Base-by-base conservation (phyloP, 2,888 invertebrate species). In the Troides helena region DNA sequence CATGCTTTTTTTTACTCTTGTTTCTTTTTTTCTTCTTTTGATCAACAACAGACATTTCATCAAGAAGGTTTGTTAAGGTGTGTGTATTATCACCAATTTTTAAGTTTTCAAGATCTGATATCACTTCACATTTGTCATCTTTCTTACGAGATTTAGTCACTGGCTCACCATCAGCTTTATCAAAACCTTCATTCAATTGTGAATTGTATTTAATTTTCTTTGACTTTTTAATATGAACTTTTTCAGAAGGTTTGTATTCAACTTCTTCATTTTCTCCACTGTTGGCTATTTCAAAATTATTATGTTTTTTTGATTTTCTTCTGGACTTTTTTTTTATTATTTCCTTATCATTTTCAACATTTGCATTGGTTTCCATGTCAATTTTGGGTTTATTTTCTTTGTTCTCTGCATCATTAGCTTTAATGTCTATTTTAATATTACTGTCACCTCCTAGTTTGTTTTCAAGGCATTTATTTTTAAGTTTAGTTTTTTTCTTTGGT, bases 1-100 rank as follows among this genome's bases (percentile, higher is more conserved):
- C 79, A 71, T 82, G 85, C 43, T 83, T 86, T 5, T 75, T 72
- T 70, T 81, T 84, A 23, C 79, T 77, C 73, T 74, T 85, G 1
- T 80, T 75, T 70, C 83, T 86, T 73, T 86, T 87, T 58, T 79
- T 80, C 68, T 86, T 87, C 17, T 80, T 79, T 73, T 86, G 90
- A 64, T 88, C 89, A 57, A 82, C 84, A n/a, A 91, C 89, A 2
- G 80, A 78, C 90, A 92, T 90, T 77, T 89, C 88, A 67, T 90
- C 89, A 12, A 92, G 77, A 25, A 92, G 72, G 71, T 84, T 84
- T 30, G 85, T 82, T 18, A 91, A 71, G 72, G 88, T 86, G 68
- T 90, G 86, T 30, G 90, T 76, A 74, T 90, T 92, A 69, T 91
- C 89, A 18, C 89, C 92, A 56, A 90, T 87, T 43, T 80, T 87